phyloP scores from a whole-genome alignment of 2,797 vertebrate genomes.

The Zenarchopterus dispar region DNA sequence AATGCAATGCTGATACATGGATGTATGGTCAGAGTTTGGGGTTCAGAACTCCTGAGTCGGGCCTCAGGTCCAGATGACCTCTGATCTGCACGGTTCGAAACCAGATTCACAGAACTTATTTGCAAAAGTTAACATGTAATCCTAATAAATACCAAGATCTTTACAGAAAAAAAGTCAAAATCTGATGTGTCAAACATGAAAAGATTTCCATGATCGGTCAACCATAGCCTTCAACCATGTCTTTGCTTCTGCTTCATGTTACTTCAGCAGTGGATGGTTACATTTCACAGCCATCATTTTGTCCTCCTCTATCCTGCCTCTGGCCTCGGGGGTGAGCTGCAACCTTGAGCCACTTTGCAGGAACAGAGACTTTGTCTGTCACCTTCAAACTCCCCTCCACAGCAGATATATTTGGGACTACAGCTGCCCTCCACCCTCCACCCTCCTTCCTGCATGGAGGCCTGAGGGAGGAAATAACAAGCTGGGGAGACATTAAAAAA shows the following conservation, averaged over 20 bases:
- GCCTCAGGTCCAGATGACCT: too few relatives aligned
- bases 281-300: slow-evolving; percentile 67
- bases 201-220: slow-evolving; percentile 21
- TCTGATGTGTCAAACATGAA: slow-evolving; percentile 9
- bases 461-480: slow-evolving; percentile 57
- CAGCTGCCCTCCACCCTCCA: slow-evolving; percentile 50
- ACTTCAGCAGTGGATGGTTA: slow-evolving; percentile 54
- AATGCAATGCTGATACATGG: too few relatives aligned
- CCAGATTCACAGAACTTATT: too few relatives aligned
- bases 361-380: slow-evolving; percentile 65
- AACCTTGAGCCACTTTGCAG: slow-evolving; percentile 76
- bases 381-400: slow-evolving; percentile 72
- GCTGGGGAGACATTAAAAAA: slow-evolving; percentile 47
- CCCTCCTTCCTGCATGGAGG: slow-evolving; percentile 39
- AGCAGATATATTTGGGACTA: slow-evolving; percentile 39
- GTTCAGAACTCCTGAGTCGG: too few relatives aligned
- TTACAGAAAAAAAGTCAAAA: too few relatives aligned
- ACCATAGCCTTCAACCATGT: slow-evolving; percentile 13
- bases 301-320: slow-evolving; percentile 52
- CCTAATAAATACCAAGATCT: too few relatives aligned
- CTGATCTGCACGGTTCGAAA: too few relatives aligned
- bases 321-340: slow-evolving; percentile 55
- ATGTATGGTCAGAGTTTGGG: too few relatives aligned
- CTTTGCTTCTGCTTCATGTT: slow-evolving; percentile 4
- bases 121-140: too few relatives aligned